Evolutionary conservation across 2,888 invertebrate genomes (phyloP).

Genomic region (Papilio demoleus): DNA sequence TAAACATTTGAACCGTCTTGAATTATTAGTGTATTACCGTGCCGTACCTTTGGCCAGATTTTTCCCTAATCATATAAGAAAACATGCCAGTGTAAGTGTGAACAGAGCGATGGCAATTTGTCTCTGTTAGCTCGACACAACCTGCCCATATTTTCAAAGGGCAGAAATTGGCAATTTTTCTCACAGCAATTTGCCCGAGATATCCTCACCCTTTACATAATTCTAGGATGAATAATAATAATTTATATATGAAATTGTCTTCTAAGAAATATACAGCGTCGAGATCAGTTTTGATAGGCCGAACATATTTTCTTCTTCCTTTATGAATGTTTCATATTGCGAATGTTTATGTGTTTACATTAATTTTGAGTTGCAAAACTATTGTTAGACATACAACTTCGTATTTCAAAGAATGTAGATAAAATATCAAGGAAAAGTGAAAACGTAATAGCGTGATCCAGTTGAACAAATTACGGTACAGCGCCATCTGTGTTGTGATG

Average conservation of each 20-base stretch:
- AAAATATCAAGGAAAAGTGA: background rate
- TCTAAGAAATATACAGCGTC: slow-evolving; percentile 2
- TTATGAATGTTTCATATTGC: background rate
- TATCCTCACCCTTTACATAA: slow-evolving; percentile 34
- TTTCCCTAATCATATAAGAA: slow-evolving; percentile 19
- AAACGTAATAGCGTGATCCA: background rate
- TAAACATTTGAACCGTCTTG: background rate
- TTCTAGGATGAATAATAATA: slow-evolving; percentile 25
- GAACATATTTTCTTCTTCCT: background rate
- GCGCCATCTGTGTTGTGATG: background rate
- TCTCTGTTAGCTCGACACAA: slow-evolving; percentile 38
- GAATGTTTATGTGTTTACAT: background rate
- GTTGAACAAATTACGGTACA: background rate
- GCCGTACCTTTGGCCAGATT: background rate
- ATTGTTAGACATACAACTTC: background rate
- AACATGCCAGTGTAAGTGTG: background rate
- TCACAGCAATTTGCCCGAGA: slow-evolving; percentile 35
- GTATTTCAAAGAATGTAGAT: background rate
- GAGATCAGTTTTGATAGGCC: background rate
- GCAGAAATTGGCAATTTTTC: slow-evolving; percentile 39
- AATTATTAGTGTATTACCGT: background rate
- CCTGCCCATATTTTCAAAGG: slow-evolving; percentile 41
- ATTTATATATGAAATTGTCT: slow-evolving; percentile 26
- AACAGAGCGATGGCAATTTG: slow-evolving; percentile 29
- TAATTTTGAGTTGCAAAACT: background rate